phyloP scores from a whole-genome alignment of 2,888 invertebrate genomes.

The Eupithecia subumbrata region DNA sequence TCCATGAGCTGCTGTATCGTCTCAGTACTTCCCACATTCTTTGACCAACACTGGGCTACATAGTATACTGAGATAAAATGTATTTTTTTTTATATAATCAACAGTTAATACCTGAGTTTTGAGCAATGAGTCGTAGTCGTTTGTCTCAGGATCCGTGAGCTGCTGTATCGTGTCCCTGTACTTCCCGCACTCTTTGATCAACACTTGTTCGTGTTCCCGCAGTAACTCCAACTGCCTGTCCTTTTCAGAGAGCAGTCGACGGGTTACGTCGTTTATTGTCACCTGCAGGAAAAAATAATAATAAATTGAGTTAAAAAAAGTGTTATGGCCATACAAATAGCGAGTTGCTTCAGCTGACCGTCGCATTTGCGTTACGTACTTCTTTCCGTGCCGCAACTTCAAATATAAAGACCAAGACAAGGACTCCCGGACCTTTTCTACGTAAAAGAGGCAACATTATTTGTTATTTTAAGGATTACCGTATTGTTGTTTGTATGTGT shows the following conservation, averaged over 20 bases:
- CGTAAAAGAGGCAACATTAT: too few species aligned
- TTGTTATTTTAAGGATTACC: too few species aligned
- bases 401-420: too few species aligned
- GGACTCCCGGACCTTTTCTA: too few species aligned
- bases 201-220: slow-evolving; percentile 84
- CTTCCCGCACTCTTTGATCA: slow-evolving; percentile 86
- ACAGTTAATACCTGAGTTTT: slow-evolving; percentile 66
- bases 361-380: too few species aligned
- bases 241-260: slow-evolving; percentile 87
- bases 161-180: slow-evolving; percentile 88
- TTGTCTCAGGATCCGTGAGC: slow-evolving; percentile 86
- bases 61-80: too few species aligned
- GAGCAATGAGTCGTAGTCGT: slow-evolving; percentile 77
- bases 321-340: too few species aligned
- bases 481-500: too few species aligned
- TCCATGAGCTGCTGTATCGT: slow-evolving; percentile 63
- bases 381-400: too few species aligned
- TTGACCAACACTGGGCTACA: not conserved
- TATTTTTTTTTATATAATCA: not conserved
- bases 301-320: too few species aligned
- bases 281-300: slow-evolving; percentile 48
- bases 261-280: slow-evolving; percentile 86
- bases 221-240: slow-evolving; percentile 87
- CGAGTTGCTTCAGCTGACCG: too few species aligned
- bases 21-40: not conserved